Base-by-base conservation (phyloP, 2,888 invertebrate genomes). In the Reticulitermes lucifugus region DNA sequence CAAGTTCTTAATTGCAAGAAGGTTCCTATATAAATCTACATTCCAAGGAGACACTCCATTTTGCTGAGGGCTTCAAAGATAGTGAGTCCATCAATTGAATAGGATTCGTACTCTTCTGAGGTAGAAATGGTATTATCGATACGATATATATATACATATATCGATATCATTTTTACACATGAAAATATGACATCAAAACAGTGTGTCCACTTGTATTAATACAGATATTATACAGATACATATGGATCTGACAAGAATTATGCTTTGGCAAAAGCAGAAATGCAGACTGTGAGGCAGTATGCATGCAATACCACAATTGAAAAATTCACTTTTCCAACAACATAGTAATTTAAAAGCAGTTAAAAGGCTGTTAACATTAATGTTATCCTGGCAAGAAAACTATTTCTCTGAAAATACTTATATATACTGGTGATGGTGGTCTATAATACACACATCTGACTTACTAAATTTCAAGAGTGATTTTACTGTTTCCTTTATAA, bases 171-270 rank as follows among this genome's bases (percentile, higher is more conserved):
- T 65, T 25, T 65, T 4, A 65, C 65, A 65, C 65, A 65, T 65
- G 65, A 65, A 65, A 65, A 65, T 65, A 65, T 65, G 65, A 65
- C 65, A 65, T 25, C 65, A 65, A 65, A 65, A 65, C 25, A 60
- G 5, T 60, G 65, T 65, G n/a, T 65, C 25, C 65, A 65, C 65
- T 65, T 65, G n/a, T 25, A 65, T 65, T n/a, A 14, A 65, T 65
- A 65, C 65, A 65, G n/a, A 65, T 65, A 65, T 65, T 65, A 65
- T 65, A 65, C 65, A 65, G 65, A 65, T 65, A 65, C n/a, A 65
- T 65, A 65, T 25, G 25, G 65, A 12, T n/a, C 65, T 65, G 65
- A 65, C 25, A n/a, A 65, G n/a, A 65, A 12, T 65, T n/a, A n/a
- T 65, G 65, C 65, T 25, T 25, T 65, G 25, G 25, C 6, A 65